Evolutionary conservation across 2,113 vertebrate species (phyloP).

Genomic region (Chauna torquata): DNA sequence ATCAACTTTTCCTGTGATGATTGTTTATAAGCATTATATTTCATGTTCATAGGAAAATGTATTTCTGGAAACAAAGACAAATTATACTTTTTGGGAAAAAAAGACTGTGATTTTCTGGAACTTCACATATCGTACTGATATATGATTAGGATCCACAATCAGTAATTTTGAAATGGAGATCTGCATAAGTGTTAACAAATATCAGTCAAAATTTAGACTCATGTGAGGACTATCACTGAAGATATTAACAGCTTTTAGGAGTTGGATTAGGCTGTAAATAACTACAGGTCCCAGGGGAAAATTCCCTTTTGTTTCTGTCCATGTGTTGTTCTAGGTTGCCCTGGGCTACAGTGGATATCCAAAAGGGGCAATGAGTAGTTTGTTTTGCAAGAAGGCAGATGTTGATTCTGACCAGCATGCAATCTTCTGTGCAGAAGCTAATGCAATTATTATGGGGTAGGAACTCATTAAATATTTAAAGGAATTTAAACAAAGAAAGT

Average conservation of each 20-base stretch:
- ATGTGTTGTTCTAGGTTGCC: not conserved
- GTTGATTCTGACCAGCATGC: not conserved
- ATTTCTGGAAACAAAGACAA: not conserved
- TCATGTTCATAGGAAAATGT: not conserved
- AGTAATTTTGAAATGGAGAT: not conserved
- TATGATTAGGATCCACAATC: not conserved
- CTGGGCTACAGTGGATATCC: conserved; percentile 22
- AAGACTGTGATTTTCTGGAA: not conserved
- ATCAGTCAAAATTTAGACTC: not conserved
- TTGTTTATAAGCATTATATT: not conserved
- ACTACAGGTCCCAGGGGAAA: not conserved
- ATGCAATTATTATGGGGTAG: conserved; percentile 30
- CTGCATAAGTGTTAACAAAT: not conserved
- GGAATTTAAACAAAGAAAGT: not conserved
- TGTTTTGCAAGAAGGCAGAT: not conserved
- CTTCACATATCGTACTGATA: not conserved
- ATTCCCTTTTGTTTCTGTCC: not conserved
- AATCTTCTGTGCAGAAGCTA: conserved; percentile 6
- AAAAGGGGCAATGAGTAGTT: not conserved
- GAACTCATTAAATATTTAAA: not conserved
- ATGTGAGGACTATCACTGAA: not conserved
- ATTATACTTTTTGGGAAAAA: not conserved
- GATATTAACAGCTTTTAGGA: not conserved
- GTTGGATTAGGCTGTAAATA: not conserved
- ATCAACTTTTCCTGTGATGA: not conserved